Conservation (phyloP, 2,113 vertebrate genomes). For the Tympanuchus pallidicinctus region DNA sequence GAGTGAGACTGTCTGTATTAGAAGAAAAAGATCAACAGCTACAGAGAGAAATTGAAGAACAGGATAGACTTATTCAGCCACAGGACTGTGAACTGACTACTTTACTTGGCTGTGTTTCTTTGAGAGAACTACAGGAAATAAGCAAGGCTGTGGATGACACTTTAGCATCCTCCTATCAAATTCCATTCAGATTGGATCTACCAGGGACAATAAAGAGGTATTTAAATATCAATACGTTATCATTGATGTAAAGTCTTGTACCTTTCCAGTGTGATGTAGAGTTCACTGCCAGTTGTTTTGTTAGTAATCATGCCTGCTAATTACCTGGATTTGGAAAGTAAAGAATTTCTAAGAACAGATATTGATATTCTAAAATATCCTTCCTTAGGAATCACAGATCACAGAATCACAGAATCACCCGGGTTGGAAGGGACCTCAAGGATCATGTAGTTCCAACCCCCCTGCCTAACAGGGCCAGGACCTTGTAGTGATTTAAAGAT, state of each 20-base stretch:
- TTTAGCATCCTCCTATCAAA: slow-evolving; percentile 74
- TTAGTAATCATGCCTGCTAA: background rate
- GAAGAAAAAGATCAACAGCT: slow-evolving; percentile 79
- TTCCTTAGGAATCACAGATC: background rate
- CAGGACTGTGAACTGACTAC: slow-evolving; percentile 78
- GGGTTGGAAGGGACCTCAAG: too few species aligned
- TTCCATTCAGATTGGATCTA: slow-evolving; percentile 74
- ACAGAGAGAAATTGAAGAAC: slow-evolving; percentile 79
- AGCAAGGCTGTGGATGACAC: slow-evolving; percentile 80
- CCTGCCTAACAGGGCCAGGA: background rate
- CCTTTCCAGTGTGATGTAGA: background rate
- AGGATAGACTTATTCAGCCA: slow-evolving; percentile 73
- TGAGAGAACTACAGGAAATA: slow-evolving; percentile 81
- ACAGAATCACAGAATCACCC: too few species aligned
- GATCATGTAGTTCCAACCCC: too few species aligned
- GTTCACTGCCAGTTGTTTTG: background rate
- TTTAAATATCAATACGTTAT: background rate
- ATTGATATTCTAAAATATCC: background rate
- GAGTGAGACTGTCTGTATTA: slow-evolving; percentile 77
- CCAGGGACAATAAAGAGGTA: slow-evolving; percentile 84
- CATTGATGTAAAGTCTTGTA: background rate
- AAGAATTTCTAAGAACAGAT: background rate
- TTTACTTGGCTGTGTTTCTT: slow-evolving; percentile 71
- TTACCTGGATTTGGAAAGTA: background rate
- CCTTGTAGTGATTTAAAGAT: background rate